These are phyloP conservation scores for Ectemnius continuus DNA, from an alignment of 2,888 invertebrate species.

Conservation along the genomic window DNA sequence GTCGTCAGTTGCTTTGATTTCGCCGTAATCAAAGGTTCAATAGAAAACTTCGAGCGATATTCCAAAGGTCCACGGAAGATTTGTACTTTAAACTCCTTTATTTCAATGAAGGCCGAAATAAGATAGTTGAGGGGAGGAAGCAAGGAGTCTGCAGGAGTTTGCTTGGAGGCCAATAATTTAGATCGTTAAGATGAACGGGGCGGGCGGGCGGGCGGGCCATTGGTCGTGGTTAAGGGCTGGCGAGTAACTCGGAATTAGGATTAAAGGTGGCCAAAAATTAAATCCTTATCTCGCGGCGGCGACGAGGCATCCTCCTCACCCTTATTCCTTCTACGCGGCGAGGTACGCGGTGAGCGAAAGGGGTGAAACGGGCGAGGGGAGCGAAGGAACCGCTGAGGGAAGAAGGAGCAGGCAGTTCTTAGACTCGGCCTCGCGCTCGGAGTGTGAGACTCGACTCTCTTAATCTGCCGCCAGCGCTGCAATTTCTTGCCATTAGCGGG, in stretches of 20 bases:
- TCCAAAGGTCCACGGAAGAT: no score
- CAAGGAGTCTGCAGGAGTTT: not conserved
- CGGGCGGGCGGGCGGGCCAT: slow-evolving; percentile 3
- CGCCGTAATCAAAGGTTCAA: no score
- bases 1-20: no score
- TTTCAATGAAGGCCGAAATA: no score
- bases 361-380: slow-evolving; percentile 27
- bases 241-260: slow-evolving; percentile 71
- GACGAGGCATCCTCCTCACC: slow-evolving; percentile 7
- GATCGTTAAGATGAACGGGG: not conserved
- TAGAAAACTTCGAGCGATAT: no score
- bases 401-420: slow-evolving; percentile 60
- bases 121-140: no score
- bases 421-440: slow-evolving; percentile 49
- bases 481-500: slow-evolving; percentile 77
- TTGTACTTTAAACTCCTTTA: no score
- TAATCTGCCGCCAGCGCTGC: slow-evolving; percentile 76
- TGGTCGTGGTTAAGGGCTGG: slow-evolving; percentile 25
- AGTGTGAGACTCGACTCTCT: slow-evolving; percentile 66
- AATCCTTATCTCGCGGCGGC: slow-evolving; percentile 71
- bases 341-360: slow-evolving; percentile 40
- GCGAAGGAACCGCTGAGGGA: slow-evolving; percentile 36
- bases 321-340: no score
- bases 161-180: not conserved
- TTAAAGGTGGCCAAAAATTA: slow-evolving; percentile 75